Evolutionary conservation across 1,140 invertebrate species (phyloP), one percentile per base, ranked within the genome.

Genomic region (Orussus abietinus): DNA sequence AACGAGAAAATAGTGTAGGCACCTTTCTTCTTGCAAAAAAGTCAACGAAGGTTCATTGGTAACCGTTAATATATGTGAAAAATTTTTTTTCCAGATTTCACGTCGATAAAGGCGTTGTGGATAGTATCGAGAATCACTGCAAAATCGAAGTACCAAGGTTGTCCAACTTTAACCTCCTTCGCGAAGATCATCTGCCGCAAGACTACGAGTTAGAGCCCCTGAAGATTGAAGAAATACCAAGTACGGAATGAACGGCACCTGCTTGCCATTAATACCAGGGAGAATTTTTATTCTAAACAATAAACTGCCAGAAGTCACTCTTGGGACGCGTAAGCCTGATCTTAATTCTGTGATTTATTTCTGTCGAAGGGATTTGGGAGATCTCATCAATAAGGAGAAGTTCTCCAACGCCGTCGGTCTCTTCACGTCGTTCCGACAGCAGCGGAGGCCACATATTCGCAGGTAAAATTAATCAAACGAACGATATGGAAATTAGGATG

Each of bases 161-260:
- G 0, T 17, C 37, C 0, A 36, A 18, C 5, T 61, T 43, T 28
- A 17, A 22, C 20, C 32, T 68, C 3, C 9, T 47, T 0, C 37
- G 25, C 10, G 49, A 31, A 10, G 35, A 59, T 1, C 28, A 51
- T 2, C 34, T 66, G 14, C 66, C 66, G 0, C 17, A 51, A 3
- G 49, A 59, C 39, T 65, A 67, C 34, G 20, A 51, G 20, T 9
- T 57, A 3, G 59, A 68, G 6, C 43, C 52, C 3, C 5, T 64
- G 19, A 13, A 48, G 18, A 18, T 32, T 7, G 39, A 35, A 19
- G 39, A 35, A 36, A 20, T 36, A 11, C 13, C 4, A 19, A 32
- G 31, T 32, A 32, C 7, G 7, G 14, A 32, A 11, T 7, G 14
- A 11, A 9, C 14, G n/a, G n/a, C n/a, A n/a, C n/a, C n/a, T n/a